Evolutionary conservation across 2,888 invertebrate genomes (phyloP), one percentile per base, ranked within the genome.

Genomic region (Campopleginae sp.): DNA sequence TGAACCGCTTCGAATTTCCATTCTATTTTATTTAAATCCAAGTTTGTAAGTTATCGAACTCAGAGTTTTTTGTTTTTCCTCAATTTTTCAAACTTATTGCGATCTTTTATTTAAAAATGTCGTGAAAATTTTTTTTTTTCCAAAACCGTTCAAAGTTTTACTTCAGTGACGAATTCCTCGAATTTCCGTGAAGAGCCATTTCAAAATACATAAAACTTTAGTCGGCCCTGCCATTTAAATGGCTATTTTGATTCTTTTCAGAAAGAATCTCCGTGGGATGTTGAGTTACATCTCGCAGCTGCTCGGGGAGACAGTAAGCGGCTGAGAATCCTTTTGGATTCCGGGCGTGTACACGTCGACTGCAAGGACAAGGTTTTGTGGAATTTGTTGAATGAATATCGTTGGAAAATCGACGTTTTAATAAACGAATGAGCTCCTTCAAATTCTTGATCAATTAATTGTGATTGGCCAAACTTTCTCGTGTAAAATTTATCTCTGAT

Each of bases 251-350:
- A 44, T 19, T 54, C 46, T 63, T 61, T 95, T 27, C 0, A 98
- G 98, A 98, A 98, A 94, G 98, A 98, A 95, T 98, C 98, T 48
- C 97, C 97, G 63, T 97, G 97, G 84, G 98, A 98, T 94, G 97
- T 98, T 91, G 97, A 98, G 94, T 95, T 99, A 92, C 98, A 99
- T 95, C 94, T 98, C 93, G 98, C 98, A 70, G 98, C 98, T 31
- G 95, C 98, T 88, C 95, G 97, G 83, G 99, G 99, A 4, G 97
- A 98, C 94, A 95, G 96, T 87, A 96, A 96, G 80, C 95, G 96
- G 86, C 95, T 99, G 88, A 95, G 96, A 87, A 96, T 96, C 90
- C 96, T 98, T 81, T 95, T 98, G 87, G 98, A 98, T 94, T 98
- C 97, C 48, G 98, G 98, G 86, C 97, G 98, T 93, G 98, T 98